These are phyloP conservation scores for Polydesmus complanatus DNA, from an alignment of 2,888 invertebrate species.

Conservation along the genomic window DNA sequence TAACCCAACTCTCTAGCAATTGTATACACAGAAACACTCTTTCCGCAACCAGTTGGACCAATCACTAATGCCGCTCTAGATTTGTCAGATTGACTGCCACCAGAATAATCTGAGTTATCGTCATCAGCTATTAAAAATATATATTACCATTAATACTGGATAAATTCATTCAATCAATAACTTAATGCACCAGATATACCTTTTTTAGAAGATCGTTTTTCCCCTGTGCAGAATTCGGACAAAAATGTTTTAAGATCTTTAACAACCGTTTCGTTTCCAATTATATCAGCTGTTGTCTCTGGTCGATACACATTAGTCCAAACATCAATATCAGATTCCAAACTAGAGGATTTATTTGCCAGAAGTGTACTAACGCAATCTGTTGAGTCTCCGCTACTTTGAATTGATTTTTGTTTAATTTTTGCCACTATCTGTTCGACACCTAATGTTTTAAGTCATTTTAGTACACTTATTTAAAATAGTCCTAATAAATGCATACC, in stretches of 20 bases:
- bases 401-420: background rate
- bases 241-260: background rate
- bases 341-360: background rate
- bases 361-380: background rate
- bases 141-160: too few relatives aligned
- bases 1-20: background rate
- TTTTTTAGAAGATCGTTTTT: background rate
- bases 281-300: background rate
- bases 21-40: background rate
- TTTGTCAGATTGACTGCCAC: background rate
- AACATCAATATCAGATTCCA: background rate
- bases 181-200: too few relatives aligned
- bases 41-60: background rate
- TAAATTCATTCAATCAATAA: too few relatives aligned
- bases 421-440: background rate
- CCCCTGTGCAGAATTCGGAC: background rate
- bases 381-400: background rate
- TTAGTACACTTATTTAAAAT: background rate
- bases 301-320: constrained; percentile 3
- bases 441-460: background rate
- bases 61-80: background rate
- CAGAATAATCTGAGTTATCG: background rate
- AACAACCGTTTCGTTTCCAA: background rate
- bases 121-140: background rate
- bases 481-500: background rate